A percentile compares a stretch with the other conserved stretches of the same genome.
These are phyloP conservation scores for Strix uralensis DNA, from an alignment of 2,113 vertebrate species.

Conservation along the genomic window DNA sequence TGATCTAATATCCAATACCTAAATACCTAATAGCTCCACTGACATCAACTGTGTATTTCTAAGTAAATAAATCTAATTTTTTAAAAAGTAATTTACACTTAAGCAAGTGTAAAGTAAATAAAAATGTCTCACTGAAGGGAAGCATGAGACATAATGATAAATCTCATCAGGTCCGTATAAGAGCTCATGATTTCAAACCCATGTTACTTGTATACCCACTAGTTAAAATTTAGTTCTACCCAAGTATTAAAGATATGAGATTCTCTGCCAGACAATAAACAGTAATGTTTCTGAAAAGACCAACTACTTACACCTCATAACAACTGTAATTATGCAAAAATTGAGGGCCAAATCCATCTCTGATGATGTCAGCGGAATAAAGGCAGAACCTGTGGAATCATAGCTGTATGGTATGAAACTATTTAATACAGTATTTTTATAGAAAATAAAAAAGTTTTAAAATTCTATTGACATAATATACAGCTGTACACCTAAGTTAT, in stretches of 20 bases:
- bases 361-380: not conserved
- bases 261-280: not conserved
- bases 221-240: not conserved
- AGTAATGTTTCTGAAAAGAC: not conserved
- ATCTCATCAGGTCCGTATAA: not conserved
- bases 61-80: not conserved
- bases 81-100: not conserved
- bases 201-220: not conserved
- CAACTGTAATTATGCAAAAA: not conserved
- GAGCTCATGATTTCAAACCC: not conserved
- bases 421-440: conserved; percentile 20
- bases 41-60: not conserved
- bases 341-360: not conserved
- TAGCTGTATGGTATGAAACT: conserved; percentile 13
- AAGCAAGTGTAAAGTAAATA: not conserved
- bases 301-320: not conserved
- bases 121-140: not conserved
- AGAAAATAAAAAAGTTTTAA: conserved; percentile 30
- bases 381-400: conserved; percentile 13
- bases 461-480: conserved; percentile 38
- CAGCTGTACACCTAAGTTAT: conserved; percentile 42
- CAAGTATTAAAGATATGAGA: not conserved
- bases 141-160: not conserved
- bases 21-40: not conserved
- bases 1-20: not conserved